Base-by-base conservation (phyloP, 2,888 invertebrate species). In the Neuroscelio doddi region DNA sequence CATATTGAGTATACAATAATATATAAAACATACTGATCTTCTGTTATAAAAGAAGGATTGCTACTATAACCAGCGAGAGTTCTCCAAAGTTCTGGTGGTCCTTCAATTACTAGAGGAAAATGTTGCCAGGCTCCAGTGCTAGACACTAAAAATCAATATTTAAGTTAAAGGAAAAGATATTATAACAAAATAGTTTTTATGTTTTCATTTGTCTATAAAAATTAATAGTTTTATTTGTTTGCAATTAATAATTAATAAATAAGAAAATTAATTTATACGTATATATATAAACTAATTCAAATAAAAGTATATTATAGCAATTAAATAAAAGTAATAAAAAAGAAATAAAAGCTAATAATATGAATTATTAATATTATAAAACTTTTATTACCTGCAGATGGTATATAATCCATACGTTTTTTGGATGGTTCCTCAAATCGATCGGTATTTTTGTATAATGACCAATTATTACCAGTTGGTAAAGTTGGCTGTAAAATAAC, bases 1-100 rank as follows among this genome's bases (percentile, higher is more conserved):
- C n/a, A n/a, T n/a, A n/a, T n/a, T n/a, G n/a, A n/a, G n/a, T n/a
- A n/a, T n/a, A n/a, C n/a, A n/a, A n/a, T n/a, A 30, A 30, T 15
- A n/a, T 1, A 30, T 36, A 17, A 7, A 30, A 45, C 55, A 50
- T 38, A 81, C 81, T 73, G 76, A 26, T 80, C 77, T 0, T 70
- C 50, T n/a, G 72, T 63, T 4, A 52, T 64, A 17, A 72, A 65
- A 12, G 69, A 63, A 14, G 63, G 63, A 27, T 77, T 76, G 5
- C 64, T 71, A 10, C 79, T 73, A 34, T 80, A 82, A n/a, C 77
- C 76, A 3, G 81, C 81, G 21, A 82, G 65, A 5, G 79, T 69
- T 36, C 77, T 72, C 82, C 82, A 82, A n/a, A 82, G 64, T 61
- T 82, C 81, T 7, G 73, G 75, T 1, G 82, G 80, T 0, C 81